phyloP scores from a whole-genome alignment of 37 sponge, comb jelly and placozoan species.

The Aplysina aerophoba region DNA sequence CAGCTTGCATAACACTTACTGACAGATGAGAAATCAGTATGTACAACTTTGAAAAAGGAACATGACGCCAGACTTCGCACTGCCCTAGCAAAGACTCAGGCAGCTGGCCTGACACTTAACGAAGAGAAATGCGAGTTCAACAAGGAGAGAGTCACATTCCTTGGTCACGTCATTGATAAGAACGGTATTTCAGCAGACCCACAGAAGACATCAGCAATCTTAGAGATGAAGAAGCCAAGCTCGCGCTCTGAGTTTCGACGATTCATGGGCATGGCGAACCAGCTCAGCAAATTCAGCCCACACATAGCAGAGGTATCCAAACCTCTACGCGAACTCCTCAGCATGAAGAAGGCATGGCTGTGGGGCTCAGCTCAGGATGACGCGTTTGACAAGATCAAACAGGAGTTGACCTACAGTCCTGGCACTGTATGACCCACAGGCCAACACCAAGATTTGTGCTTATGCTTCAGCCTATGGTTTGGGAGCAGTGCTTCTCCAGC shows the following conservation, averaged over 20 bases:
- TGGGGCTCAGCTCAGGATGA: constrained; percentile 36
- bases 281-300: constrained; percentile 16
- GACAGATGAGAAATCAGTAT: too few relatives aligned
- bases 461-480: constrained; percentile 51
- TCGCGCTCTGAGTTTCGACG: constrained; percentile 21
- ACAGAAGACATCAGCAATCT: constrained; percentile 42
- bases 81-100: too few relatives aligned
- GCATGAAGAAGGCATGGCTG: constrained; percentile 38
- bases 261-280: constrained; percentile 54
- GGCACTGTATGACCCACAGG: constrained; percentile 35
- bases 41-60: too few relatives aligned
- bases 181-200: constrained; percentile 36
- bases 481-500: constrained; percentile 42
- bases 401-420: constrained; percentile 53
- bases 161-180: constrained; percentile 51
- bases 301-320: constrained; percentile 32
- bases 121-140: constrained; percentile 49
- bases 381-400: too few relatives aligned
- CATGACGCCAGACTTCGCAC: too few relatives aligned
- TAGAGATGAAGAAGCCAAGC: constrained; percentile 36
- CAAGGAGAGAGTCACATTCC: constrained; percentile 1
- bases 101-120: constrained; percentile 46
- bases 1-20: too few relatives aligned
- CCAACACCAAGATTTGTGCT: constrained; percentile 27
- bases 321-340: constrained; percentile 48